Evolutionary conservation across 2,888 invertebrate species (phyloP).

Genomic region (Drosophila nigritarsus): DNA sequence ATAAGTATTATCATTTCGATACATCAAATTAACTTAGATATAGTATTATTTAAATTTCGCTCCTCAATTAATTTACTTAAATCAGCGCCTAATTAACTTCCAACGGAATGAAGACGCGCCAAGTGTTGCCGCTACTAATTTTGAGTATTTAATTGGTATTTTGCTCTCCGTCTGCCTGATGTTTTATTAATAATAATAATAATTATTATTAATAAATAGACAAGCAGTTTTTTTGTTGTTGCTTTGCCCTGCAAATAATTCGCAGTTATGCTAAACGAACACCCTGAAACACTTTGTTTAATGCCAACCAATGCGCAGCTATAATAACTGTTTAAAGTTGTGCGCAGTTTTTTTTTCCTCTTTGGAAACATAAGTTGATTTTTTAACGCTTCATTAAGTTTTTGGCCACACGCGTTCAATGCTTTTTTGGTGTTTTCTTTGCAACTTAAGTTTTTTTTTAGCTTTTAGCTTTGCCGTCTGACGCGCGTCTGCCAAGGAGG

Average conservation of each 20-base stretch:
- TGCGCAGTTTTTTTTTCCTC: constrained; percentile 39
- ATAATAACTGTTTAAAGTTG: constrained; percentile 57
- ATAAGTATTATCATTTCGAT: background rate
- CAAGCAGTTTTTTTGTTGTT: background rate
- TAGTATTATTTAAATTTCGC: background rate
- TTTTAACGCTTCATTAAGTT: constrained; percentile 82
- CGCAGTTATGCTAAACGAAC: background rate
- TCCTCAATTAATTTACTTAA: background rate
- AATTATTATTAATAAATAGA: background rate
- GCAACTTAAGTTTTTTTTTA: constrained; percentile 15
- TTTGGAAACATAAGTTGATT: constrained; percentile 62
- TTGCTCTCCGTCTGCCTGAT: background rate
- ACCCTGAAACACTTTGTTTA: constrained; percentile 1
- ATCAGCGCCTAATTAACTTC: background rate
- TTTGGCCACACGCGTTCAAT: constrained; percentile 82
- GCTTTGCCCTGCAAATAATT: background rate
- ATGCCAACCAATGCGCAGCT: constrained; percentile 19
- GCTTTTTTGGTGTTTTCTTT: constrained; percentile 41
- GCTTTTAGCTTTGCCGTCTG: constrained; percentile 49
- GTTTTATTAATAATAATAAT: too few species aligned
- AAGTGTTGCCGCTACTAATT: background rate
- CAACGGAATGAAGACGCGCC: background rate
- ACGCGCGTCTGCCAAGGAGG: constrained; percentile 68
- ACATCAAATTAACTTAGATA: background rate
- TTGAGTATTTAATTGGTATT: background rate